Evolutionary conservation across 2,113 vertebrate genomes (phyloP), one percentile per base, ranked within the genome.

Genomic region (Plecotus auritus): DNA sequence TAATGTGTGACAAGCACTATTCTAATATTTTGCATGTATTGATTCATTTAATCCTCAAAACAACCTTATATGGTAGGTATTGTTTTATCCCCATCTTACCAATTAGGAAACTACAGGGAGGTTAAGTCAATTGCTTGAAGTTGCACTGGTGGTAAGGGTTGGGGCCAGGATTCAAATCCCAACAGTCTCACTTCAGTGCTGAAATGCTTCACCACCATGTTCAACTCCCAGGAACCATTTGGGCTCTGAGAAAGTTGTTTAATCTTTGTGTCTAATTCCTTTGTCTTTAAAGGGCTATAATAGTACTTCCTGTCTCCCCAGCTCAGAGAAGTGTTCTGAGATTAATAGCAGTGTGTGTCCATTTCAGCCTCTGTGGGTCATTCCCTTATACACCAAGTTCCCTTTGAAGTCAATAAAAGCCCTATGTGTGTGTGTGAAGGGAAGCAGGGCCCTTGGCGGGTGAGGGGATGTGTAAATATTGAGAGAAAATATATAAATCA

Each of bases 371-470:
- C 47, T 76, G 30, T 82, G 74, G 64, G n/a, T 92, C 92, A 95
- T 40, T 91, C 47, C 66, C 59, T 91, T 74, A 77, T 40, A 76
- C 45, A 95, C 84, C 73, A 66, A 81, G 64, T 54, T 95, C 80
- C 59, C 85, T 97, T 97, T 97, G 96, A 97, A 96, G 95, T 95
- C 37, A 81, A 4, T 94, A 95, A 96, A 95, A 95, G 56, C 66
- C 86, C 40, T 88, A 23, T 90, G 93, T 96, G 97, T 97, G 93
- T 70, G 88, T 84, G 83, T 96, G 87, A 92, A 95, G 85, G 88
- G 94, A 96, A 94, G 91, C 83, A 95, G 91, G 66, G 56, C 45
- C 77, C 73, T 93, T 84, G 80, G 90, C 0, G 2, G 54, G 72
- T 45, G 35, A 96, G 45, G 47, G 51, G 82, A 85, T 95, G 61